Evolutionary conservation across 2,888 invertebrate genomes (phyloP).

Genomic region (Heterodera filipjevi): DNA sequence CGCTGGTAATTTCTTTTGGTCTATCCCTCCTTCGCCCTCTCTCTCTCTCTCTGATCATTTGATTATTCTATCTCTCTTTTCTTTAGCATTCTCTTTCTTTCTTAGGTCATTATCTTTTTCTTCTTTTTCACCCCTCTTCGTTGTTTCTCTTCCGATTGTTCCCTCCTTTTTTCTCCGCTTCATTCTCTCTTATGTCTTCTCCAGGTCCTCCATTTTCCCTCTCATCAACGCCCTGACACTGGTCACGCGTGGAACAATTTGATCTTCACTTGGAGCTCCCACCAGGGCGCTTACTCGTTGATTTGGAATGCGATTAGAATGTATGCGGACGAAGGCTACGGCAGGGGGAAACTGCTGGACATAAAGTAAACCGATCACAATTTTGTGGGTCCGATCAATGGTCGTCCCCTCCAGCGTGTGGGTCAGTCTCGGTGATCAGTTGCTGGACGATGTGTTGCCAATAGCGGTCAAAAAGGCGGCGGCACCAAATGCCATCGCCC

Average conservation of each 20-base stretch:
- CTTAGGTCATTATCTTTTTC: too few species aligned
- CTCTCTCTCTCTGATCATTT: constrained; percentile 1
- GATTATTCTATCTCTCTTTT: too few species aligned
- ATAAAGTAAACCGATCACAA: constrained; percentile 74
- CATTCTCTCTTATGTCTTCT: too few species aligned
- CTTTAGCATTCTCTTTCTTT: too few species aligned
- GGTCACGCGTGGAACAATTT: constrained; percentile 88
- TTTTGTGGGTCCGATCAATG: neutral
- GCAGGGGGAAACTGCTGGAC: constrained; percentile 79
- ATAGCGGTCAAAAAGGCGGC: neutral
- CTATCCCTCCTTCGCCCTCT: neutral
- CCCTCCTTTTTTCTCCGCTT: too few species aligned
- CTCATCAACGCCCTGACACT: constrained; percentile 72
- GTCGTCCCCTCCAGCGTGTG: constrained; percentile 74
- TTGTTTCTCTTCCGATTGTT: too few species aligned
- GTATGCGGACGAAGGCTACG: constrained; percentile 87
- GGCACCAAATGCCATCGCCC: constrained; percentile 58
- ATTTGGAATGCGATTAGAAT: constrained; percentile 94
- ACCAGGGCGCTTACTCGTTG: constrained; percentile 78
- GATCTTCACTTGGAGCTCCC: constrained; percentile 85
- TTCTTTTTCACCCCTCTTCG: too few species aligned
- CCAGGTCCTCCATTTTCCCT: constrained; percentile 49
- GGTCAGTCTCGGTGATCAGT: constrained; percentile 87
- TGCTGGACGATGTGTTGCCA: constrained; percentile 66
- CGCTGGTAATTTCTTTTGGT: constrained; percentile 15